Percentiles rank a stretch among this genome's conserved stretches.
Conservation (phyloP, 1,140 invertebrate species). For the Drosophila albomicans region DNA sequence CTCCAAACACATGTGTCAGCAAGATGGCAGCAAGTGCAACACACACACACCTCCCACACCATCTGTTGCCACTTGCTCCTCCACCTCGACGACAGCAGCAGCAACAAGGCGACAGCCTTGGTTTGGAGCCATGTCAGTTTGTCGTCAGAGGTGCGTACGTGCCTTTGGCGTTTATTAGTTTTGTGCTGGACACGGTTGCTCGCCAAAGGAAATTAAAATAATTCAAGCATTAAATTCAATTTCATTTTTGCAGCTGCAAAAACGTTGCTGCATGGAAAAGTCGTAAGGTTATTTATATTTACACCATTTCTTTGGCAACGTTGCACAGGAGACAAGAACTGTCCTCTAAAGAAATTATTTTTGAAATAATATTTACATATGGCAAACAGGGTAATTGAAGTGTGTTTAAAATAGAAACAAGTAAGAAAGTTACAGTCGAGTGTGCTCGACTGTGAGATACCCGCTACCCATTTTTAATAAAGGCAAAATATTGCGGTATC, state of each 20-base stretch:
- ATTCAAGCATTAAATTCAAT: slow-evolving; percentile 74
- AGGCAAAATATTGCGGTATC: no score
- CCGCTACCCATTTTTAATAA: no score
- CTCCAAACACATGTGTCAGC: slow-evolving; percentile 52
- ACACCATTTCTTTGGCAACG: background rate
- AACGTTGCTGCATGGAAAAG: slow-evolving; percentile 1
- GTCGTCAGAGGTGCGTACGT: slow-evolving; percentile 40
- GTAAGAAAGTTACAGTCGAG: no score
- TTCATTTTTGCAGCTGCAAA: slow-evolving; percentile 51
- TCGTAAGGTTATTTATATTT: slow-evolving; percentile 2
- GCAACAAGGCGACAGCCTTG: background rate
- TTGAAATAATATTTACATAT: background rate
- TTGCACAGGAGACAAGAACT: background rate
- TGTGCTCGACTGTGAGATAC: no score
- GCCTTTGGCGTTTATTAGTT: slow-evolving; percentile 40
- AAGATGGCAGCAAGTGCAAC: slow-evolving; percentile 30
- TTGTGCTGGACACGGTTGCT: slow-evolving; percentile 59
- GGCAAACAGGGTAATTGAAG: no score
- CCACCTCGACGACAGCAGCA: background rate
- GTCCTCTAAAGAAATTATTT: background rate
- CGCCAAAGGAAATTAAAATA: slow-evolving; percentile 75
- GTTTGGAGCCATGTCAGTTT: slow-evolving; percentile 18
- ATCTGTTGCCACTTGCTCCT: background rate
- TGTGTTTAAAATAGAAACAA: background rate
- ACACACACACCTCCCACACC: background rate